These are phyloP conservation scores for Apodemia mormo DNA, from an alignment of 2,888 invertebrate genomes.

Conservation along the genomic window DNA sequence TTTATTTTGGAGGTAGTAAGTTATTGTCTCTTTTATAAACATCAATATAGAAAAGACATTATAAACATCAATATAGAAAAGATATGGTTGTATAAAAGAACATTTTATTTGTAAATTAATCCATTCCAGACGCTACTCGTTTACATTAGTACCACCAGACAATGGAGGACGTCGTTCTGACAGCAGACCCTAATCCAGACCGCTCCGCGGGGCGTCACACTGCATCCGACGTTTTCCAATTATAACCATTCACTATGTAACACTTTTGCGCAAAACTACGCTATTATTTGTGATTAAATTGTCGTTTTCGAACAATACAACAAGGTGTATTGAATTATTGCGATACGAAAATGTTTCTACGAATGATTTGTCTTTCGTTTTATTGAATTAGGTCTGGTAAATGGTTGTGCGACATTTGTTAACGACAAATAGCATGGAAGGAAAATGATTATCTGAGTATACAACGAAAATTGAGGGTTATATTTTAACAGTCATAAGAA, in stretches of 20 bases:
- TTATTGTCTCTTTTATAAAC: no score
- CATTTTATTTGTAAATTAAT: conserved; percentile 24
- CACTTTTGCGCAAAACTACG: conserved; percentile 61
- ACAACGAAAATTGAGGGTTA: neutral
- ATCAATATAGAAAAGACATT: neutral
- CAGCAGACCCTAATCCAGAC: conserved; percentile 69
- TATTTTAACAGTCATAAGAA: no score
- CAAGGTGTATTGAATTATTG: conserved; percentile 45
- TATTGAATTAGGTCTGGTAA: neutral
- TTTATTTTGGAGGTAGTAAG: no score
- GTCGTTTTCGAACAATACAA: conserved; percentile 44
- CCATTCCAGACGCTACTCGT: conserved; percentile 31
- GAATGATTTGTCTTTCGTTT: conserved; percentile 17
- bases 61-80: neutral
- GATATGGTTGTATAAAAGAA: conserved; percentile 20
- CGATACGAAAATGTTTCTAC: conserved; percentile 35
- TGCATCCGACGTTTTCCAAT: conserved; percentile 71
- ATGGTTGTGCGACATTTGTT: neutral
- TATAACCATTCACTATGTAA: conserved; percentile 72
- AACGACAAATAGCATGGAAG: neutral
- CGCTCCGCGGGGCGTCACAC: conserved; percentile 68
- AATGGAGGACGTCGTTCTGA: conserved; percentile 58
- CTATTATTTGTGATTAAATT: conserved; percentile 52
- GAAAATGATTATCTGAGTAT: neutral
- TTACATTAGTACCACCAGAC: conserved; percentile 34